A percentile compares a stretch with the other conserved stretches of the same genome.
Evolutionary conservation across 2,888 invertebrate genomes (phyloP).

Genomic region (Eristalis pertinax): DNA sequence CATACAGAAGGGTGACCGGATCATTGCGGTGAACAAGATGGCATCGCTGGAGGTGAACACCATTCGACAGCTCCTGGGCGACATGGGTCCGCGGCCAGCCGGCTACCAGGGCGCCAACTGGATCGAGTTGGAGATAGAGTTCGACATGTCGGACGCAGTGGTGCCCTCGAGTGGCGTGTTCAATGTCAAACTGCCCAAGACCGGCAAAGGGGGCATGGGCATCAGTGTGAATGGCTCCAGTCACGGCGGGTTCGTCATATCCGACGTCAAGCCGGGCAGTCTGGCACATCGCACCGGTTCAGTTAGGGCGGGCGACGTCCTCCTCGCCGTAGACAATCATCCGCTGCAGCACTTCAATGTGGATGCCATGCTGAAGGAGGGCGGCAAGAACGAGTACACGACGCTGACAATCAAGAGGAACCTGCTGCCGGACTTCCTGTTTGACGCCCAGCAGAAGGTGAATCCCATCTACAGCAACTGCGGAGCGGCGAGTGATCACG

Average conservation of each 20-base stretch:
- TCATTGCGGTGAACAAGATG: constrained; percentile 92
- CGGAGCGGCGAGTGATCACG: constrained; percentile 76
- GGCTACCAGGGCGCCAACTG: constrained; percentile 84
- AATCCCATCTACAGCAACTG: constrained; percentile 81
- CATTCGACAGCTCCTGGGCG: constrained; percentile 82
- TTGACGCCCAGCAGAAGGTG: constrained; percentile 78
- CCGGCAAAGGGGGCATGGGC: constrained; percentile 89
- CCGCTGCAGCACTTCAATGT: constrained; percentile 84
- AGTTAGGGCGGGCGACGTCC: constrained; percentile 91
- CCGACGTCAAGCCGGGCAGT: constrained; percentile 94
- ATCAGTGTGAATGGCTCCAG: constrained; percentile 91
- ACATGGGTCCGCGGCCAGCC: constrained; percentile 74
- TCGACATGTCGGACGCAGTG: constrained; percentile 95
- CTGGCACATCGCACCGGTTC: constrained; percentile 95
- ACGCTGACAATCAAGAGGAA: constrained; percentile 81
- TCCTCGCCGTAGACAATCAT: constrained; percentile 93
- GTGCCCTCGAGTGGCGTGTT: constrained; percentile 95
- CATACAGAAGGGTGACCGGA: constrained; percentile 90
- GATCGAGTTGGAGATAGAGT: constrained; percentile 91
- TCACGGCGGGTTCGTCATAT: constrained; percentile 87
- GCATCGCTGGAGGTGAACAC: constrained; percentile 85
- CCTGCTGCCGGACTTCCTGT: constrained; percentile 80
- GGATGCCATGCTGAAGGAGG: constrained; percentile 80
- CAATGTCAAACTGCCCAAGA: constrained; percentile 91
- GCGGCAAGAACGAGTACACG: constrained; percentile 78